These are phyloP conservation scores for Eledone cirrhosa DNA, from an alignment of 2,888 invertebrate genomes.

Conservation along the genomic window DNA sequence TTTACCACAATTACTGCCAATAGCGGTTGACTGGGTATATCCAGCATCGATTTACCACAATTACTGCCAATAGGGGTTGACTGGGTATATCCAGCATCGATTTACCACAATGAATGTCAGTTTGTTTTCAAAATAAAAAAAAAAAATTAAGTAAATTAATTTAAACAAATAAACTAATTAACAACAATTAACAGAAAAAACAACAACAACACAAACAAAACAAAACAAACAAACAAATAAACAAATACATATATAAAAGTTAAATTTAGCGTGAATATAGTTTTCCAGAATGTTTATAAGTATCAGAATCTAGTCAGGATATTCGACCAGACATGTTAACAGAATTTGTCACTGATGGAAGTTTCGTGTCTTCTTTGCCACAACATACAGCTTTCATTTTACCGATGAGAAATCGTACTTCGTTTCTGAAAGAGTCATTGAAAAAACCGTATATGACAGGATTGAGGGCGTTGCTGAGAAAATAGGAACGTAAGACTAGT, in stretches of 20 bases:
- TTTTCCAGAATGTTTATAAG: not conserved
- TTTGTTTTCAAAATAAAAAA: too few relatives aligned
- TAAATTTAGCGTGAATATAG: not conserved
- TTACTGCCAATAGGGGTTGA: too few relatives aligned
- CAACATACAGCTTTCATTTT: not conserved
- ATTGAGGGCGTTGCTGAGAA: constrained; percentile 11
- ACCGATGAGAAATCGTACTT: not conserved
- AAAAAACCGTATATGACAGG: constrained; percentile 17
- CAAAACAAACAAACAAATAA: not conserved
- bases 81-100: too few relatives aligned
- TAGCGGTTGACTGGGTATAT: too few relatives aligned
- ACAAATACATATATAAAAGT: not conserved
- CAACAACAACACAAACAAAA: too few relatives aligned
- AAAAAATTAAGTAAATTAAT: too few relatives aligned
- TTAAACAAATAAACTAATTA: too few relatives aligned
- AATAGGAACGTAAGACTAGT: constrained; percentile 8
- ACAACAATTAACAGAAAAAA: too few relatives aligned
- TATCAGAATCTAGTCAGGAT: constrained; percentile 1
- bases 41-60: too few relatives aligned
- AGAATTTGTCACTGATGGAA: not conserved
- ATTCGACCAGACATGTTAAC: constrained; percentile 14
- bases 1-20: too few relatives aligned
- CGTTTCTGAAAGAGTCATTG: constrained; percentile 23
- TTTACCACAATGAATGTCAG: too few relatives aligned
- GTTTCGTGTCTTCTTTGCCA: constrained; percentile 8